Evolutionary conservation across 2,797 vertebrate genomes (phyloP), one percentile per base, ranked within the genome.

Genomic region (Rousettus madagascariensis): DNA sequence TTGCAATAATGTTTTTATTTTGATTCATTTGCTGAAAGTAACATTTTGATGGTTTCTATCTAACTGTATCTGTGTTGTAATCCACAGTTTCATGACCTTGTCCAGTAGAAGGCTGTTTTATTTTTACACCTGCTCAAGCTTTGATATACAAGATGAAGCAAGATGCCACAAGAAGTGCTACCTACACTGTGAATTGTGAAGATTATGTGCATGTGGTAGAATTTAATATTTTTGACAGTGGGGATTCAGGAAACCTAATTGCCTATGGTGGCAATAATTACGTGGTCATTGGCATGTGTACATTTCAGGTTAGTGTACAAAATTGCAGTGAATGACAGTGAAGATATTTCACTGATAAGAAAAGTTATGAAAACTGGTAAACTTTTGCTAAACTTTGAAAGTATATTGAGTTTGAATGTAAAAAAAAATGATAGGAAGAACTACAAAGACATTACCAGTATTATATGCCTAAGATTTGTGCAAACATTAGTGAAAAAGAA

Each of bases 141-240:
- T 95, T 79, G 90, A 79, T 33, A 17, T 78, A 79, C 87, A 97
- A 95, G 94, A 99, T 99, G 99, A 99, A 99, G 97, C 99, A 99
- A 91, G 99, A 99, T 86, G 95, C 97, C 0, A 97, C 98, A 71
- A 99, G 98, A 96, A 98, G 97, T 83, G 98, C 99, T 93, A 98
- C 98, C 77, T 99, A 99, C 98, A 99, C 99, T 0, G 99, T 99
- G 96, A 96, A 99, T 2, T 99, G 99, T n/a, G 99, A 99, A 72
- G 99, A 99, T 98, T 99, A 99, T 16, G 99, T 99, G 16, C 99
- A 99, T 0, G 99, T 99, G 95, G 99, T 99, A 89, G 99, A 99
- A 98, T 99, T 99, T 98, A 99, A 98, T 98, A 99, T 99, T 0
- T 99, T 99, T 97, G 98, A 99, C 79, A 99, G 98, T 41, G 99